A percentile compares a stretch with the other conserved stretches of the same genome.
These are phyloP conservation scores for Micoletzkya japonica DNA, from an alignment of 2,888 invertebrate genomes.

Conservation along the genomic window DNA sequence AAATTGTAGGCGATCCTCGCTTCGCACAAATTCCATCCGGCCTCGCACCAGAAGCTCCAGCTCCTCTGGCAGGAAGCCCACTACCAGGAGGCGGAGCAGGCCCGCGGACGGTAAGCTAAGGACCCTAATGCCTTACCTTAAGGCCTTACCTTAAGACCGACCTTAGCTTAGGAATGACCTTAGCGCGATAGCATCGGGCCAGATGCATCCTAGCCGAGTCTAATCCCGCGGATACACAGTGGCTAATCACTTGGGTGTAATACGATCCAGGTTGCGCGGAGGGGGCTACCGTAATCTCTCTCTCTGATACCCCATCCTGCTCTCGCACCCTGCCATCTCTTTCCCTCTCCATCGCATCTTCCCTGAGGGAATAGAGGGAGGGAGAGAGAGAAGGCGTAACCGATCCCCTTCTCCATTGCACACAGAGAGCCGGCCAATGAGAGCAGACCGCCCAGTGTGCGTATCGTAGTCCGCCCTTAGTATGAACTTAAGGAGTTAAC, in stretches of 20 bases:
- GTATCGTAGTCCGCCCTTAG: no score
- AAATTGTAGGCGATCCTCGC: conserved; percentile 81
- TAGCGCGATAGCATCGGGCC: no score
- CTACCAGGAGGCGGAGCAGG: conserved; percentile 87
- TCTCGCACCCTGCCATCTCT: no score
- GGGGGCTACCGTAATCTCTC: background rate
- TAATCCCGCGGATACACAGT: no score
- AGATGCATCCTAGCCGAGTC: no score
- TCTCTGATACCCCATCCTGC: background rate
- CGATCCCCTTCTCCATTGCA: background rate
- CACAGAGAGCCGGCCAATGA: no score
- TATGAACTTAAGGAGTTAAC: no score
- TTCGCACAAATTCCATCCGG: conserved; percentile 84
- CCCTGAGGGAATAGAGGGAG: background rate
- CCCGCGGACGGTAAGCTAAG: conserved; percentile 76
- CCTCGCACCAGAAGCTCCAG: conserved; percentile 82
- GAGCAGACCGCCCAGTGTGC: no score
- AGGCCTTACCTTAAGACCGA: no score
- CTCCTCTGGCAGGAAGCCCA: conserved; percentile 93
- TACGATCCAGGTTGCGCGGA: background rate
- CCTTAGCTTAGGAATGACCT: no score
- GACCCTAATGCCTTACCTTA: background rate
- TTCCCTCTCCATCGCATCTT: conserved; percentile 16
- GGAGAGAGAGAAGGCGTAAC: background rate
- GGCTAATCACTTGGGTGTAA: background rate